Evolutionary conservation across 2,113 vertebrate species (phyloP).

Genomic region (Melanostigma gelatinosum): DNA sequence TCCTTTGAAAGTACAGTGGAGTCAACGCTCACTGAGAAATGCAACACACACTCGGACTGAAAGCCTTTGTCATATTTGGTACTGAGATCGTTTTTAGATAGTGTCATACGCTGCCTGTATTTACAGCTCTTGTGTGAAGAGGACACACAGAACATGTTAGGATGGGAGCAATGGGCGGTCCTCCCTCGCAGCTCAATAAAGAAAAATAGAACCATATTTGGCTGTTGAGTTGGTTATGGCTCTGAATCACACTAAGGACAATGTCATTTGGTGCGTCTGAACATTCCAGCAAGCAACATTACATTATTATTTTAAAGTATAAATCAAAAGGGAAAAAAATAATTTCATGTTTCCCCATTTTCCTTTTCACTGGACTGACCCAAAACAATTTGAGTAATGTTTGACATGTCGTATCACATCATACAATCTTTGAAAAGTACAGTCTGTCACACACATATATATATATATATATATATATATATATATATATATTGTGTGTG

Average conservation of each 20-base stretch:
- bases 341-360: conserved; percentile 28
- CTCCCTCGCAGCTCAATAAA: conserved; percentile 70
- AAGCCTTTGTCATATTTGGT: conserved; percentile 56
- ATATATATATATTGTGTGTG: too few species aligned
- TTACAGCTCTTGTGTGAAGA: conserved; percentile 74
- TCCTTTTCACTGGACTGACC: background rate
- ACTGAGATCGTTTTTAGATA: conserved; percentile 66
- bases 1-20: conserved; percentile 36
- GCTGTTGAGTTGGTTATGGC: conserved; percentile 61
- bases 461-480: too few species aligned
- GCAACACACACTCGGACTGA: conserved; percentile 31
- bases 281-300: conserved; percentile 67
- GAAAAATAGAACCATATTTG: conserved; percentile 80
- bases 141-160: conserved; percentile 72
- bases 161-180: conserved; percentile 67
- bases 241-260: conserved; percentile 71
- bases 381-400: conserved; percentile 1
- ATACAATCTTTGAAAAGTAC: background rate
- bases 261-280: conserved; percentile 67
- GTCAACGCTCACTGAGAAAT: conserved; percentile 31
- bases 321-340: conserved; percentile 52
- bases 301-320: conserved; percentile 40
- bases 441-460: too few species aligned
- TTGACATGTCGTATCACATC: conserved; percentile 3
- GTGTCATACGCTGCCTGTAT: conserved; percentile 63